These are phyloP conservation scores for Oenanthe melanoleuca DNA, from an alignment of 2,113 vertebrate species.

Conservation along the genomic window DNA sequence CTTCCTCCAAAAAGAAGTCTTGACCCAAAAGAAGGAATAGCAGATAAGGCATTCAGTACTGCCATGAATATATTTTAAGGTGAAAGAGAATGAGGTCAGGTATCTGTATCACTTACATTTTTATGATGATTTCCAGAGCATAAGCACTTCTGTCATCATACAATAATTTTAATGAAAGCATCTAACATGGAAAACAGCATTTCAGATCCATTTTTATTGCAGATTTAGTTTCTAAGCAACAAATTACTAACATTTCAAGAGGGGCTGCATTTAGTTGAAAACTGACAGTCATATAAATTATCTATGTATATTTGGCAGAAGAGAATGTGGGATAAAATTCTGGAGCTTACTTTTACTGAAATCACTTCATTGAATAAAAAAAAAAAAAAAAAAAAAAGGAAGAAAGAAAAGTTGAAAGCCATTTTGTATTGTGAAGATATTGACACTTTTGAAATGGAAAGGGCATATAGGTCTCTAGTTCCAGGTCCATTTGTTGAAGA, in stretches of 20 bases:
- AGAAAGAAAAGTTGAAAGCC: constrained; percentile 57
- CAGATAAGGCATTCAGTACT: neutral
- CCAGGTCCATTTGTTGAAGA: constrained; percentile 22
- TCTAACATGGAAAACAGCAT: neutral
- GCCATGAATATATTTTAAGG: neutral
- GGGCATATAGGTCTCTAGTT: constrained; percentile 35
- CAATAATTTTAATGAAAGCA: neutral
- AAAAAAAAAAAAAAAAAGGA: neutral
- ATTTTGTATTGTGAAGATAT: constrained; percentile 53
- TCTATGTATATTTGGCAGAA: neutral
- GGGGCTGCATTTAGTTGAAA: neutral
- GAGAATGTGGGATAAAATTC: neutral
- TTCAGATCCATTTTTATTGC: neutral
- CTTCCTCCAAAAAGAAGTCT: neutral
- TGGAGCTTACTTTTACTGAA: constrained; percentile 25
- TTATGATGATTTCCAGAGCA: neutral
- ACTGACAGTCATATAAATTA: neutral
- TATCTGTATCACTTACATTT: neutral
- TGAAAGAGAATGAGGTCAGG: neutral
- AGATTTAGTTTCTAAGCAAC: neutral
- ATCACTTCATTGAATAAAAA: neutral
- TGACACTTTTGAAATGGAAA: constrained; percentile 50
- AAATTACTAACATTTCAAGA: neutral
- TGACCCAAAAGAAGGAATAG: neutral
- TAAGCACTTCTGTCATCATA: neutral